Percentiles rank a stretch among this genome's conserved stretches.
phyloP scores from a whole-genome alignment of 2,888 invertebrate genomes.

The Bellardia pandia region DNA sequence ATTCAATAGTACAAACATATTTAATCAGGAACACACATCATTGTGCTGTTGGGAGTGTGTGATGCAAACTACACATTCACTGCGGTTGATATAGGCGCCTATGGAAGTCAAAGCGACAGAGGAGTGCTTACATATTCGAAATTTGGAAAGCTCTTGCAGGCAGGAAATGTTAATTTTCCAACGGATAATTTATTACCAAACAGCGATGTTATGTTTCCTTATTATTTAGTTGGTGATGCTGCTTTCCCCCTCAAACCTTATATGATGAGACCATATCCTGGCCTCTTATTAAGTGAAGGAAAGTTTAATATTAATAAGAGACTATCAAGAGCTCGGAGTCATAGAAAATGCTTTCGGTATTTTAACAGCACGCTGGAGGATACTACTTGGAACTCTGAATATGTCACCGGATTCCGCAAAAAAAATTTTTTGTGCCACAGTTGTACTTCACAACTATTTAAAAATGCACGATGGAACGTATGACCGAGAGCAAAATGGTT shows the following conservation, averaged over 20 bases:
- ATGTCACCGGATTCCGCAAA: constrained; percentile 11
- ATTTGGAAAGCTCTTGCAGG: constrained; percentile 6
- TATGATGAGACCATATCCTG: constrained; percentile 15
- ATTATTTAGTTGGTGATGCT: constrained; percentile 19
- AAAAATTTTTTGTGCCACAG: constrained; percentile 21
- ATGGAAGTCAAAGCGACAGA: constrained; percentile 1
- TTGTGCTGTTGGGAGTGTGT: background rate
- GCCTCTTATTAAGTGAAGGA: constrained; percentile 8
- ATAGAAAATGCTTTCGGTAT: constrained; percentile 9
- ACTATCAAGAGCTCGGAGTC: background rate
- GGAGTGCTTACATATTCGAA: constrained; percentile 1
- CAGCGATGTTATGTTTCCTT: background rate
- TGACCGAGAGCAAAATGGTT: constrained; percentile 4
- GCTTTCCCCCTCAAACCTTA: constrained; percentile 2
- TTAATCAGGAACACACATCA: background rate
- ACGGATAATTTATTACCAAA: constrained; percentile 4
- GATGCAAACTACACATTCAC: constrained; percentile 4
- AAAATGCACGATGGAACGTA: constrained; percentile 16
- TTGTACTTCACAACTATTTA: constrained; percentile 22
- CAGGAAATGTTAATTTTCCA: constrained; percentile 12
- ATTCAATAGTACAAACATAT: too few species aligned
- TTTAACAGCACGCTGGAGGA: constrained; percentile 3
- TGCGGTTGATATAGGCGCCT: background rate
- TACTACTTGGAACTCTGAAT: constrained; percentile 5
- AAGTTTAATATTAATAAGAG: constrained; percentile 7